These are phyloP conservation scores for Synchiropus splendidus DNA, from an alignment of 2,113 vertebrate genomes.

Conservation along the genomic window DNA sequence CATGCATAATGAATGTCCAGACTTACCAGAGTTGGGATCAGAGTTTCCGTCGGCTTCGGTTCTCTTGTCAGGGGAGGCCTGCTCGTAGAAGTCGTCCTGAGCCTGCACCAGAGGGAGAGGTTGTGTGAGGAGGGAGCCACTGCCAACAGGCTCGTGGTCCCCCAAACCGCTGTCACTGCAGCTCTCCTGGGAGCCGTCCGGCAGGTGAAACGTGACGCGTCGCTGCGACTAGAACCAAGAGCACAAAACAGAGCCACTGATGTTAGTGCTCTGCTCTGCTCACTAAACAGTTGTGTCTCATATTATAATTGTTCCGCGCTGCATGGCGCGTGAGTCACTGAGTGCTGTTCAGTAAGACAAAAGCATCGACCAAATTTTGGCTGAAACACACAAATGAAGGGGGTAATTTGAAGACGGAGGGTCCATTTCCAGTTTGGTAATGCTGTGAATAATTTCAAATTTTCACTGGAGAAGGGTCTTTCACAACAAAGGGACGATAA, in stretches of 20 bases:
- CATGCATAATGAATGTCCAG: too few species aligned
- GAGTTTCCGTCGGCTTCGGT: constrained; percentile 98
- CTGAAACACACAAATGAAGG: constrained; percentile 6
- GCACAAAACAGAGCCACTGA: constrained; percentile 76
- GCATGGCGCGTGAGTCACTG: constrained; percentile 23
- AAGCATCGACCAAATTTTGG: constrained; percentile 14
- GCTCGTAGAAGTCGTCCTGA: constrained; percentile 97
- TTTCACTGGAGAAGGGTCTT: constrained; percentile 28
- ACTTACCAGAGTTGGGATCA: constrained; percentile 96
- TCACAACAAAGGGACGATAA: constrained; percentile 32
- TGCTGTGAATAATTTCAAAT: constrained; percentile 10
- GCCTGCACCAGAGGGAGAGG: constrained; percentile 99
- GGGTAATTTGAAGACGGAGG: neutral
- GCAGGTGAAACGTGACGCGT: constrained; percentile 98
- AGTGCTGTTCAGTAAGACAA: constrained; percentile 15
- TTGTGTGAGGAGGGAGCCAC: constrained; percentile 95
- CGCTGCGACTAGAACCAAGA: constrained; percentile 97
- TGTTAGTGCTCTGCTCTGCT: constrained; percentile 76
- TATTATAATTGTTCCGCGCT: constrained; percentile 21
- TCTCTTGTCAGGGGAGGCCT: constrained; percentile 97
- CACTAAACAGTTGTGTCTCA: constrained; percentile 12
- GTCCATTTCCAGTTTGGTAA: constrained; percentile 10
- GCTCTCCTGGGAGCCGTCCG: constrained; percentile 99
- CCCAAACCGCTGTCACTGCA: constrained; percentile 99
- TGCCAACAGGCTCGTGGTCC: constrained; percentile 94